Base-by-base conservation (phyloP, 2,888 invertebrate species). In the Nemoura dubitans region DNA sequence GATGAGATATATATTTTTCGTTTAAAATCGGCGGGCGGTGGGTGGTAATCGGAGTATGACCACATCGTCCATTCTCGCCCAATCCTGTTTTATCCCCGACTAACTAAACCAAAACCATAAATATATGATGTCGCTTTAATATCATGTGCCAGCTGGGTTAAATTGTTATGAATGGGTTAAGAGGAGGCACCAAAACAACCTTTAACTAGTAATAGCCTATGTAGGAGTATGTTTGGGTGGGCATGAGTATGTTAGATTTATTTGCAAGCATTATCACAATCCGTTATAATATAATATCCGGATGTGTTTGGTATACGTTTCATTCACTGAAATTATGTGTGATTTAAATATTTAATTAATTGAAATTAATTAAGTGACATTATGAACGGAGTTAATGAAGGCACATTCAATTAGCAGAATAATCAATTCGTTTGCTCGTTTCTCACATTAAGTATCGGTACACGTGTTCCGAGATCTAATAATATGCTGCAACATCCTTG, bases 81-180 rank as follows among this genome's bases (percentile, higher is more conserved):
- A n/a, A 76, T 86, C 77, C n/a, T 77, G 36, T 81, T 81, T 28
- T 80, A 29, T 42, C 78, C 86, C 87, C 85, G 42, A 85, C 88
- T 88, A 90, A 89, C 90, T 90, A 90, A 90, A 89, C 89, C 90
- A 90, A 81, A 84, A 90, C 91, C 91, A 91, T 92, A 92, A 92
- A 92, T 92, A 92, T 91, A 91, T 91, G 91, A 92, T 91, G 91
- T 90, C 90, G 89, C 90, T 91, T 91, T 91, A 92, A 92, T 92
- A 92, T 91, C 91, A 91, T 91, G 91, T 91, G 91, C 91, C 91
- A 91, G 92, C 91, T 92, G 91, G 91, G 90, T 90, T 91, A 92
- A 92, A 92, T 92, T 92, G 92, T 91, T 92, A 92, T 91, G 91
- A 91, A 92, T 92, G 91, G 91, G 90, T 90, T 85, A 86, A 87